These are phyloP conservation scores for Anomalospiza imberbis DNA, from an alignment of 2,797 vertebrate species.

Conservation along the genomic window DNA sequence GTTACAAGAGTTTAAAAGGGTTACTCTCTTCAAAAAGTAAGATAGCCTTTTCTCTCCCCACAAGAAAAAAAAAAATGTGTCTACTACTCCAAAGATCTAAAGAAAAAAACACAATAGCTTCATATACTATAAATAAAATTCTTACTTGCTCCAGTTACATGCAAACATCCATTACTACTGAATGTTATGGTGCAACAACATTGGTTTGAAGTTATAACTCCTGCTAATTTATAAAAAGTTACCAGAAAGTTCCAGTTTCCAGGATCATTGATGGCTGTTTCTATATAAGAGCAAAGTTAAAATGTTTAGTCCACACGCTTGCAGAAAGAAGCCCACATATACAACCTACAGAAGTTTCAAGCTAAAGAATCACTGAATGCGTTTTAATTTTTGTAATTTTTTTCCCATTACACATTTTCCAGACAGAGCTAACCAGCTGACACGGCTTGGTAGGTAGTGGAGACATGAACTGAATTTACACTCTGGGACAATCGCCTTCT, in stretches of 20 bases:
- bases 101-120: neutral
- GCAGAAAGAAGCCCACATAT: neutral
- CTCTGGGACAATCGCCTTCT: neutral
- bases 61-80: neutral
- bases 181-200: neutral
- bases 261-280: neutral
- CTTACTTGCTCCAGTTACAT: neutral
- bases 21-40: neutral
- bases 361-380: neutral
- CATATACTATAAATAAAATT: neutral
- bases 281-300: neutral
- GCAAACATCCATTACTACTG: neutral
- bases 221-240: neutral
- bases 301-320: neutral
- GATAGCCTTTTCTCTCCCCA: fast-evolving
- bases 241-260: neutral
- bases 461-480: neutral
- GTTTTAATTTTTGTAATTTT: neutral
- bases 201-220: neutral
- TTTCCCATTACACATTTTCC: neutral
- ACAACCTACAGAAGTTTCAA: neutral
- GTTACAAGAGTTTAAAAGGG: neutral
- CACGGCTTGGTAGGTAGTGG: neutral
- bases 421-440: neutral
- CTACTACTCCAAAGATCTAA: neutral